A percentile compares a stretch with the other conserved stretches of the same genome.
Evolutionary conservation across 2,113 vertebrate genomes (phyloP).

Genomic region (Passerina amoena): DNA sequence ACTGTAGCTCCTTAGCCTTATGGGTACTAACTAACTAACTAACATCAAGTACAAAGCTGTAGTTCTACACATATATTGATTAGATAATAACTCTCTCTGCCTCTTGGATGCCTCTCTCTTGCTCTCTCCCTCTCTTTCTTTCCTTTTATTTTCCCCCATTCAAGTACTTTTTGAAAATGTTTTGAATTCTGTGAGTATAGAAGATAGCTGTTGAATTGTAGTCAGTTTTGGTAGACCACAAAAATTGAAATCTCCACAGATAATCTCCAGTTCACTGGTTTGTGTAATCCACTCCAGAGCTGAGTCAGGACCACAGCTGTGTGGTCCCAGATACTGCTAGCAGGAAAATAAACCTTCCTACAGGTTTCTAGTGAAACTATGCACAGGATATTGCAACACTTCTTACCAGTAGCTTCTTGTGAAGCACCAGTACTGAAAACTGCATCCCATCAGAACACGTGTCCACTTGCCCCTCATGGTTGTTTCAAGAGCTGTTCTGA

Average conservation of each 20-base stretch:
- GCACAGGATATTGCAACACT: neutral
- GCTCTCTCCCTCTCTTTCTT: neutral
- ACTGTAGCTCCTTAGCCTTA: neutral
- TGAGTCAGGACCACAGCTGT: neutral
- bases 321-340: too few species aligned
- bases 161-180: neutral
- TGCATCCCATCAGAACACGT: neutral
- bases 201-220: neutral
- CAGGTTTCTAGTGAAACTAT: neutral
- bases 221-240: neutral
- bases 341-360: neutral
- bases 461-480: neutral
- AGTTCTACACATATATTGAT: neutral
- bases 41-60: neutral
- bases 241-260: neutral
- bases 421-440: neutral
- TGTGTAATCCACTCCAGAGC: neutral
- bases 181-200: neutral
- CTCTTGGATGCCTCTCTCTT: neutral
- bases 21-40: accelerated
- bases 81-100: neutral
- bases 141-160: neutral
- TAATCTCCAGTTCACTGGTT: neutral
- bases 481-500: neutral
- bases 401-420: neutral